Base-by-base conservation (phyloP, 2,888 invertebrate species). In the Heteromurus nitidus region DNA sequence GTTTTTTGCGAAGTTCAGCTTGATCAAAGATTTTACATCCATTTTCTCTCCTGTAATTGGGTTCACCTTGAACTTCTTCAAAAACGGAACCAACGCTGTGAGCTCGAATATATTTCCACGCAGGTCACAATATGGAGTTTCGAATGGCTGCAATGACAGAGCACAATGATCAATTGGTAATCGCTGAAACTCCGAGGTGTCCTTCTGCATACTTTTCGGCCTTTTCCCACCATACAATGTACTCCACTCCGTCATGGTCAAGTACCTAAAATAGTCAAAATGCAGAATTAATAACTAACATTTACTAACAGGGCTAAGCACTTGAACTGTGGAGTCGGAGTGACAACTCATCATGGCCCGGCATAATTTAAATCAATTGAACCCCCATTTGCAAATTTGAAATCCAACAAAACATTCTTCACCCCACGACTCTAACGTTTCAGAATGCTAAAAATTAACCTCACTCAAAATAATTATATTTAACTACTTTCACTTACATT, bases 61-160 rank as follows among this genome's bases (percentile, higher is more conserved):
- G 90, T 98, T 98, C 1, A 95, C 91, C 89, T 97, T 98, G 89
- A 93, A 97, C 88, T 95, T 95, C 88, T 96, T 96, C 0, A 97
- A 88, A 88, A 96, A 99, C 28, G 94, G 94, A 13, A 96, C 89
- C 76, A 99, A 92, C 9, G 95, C 93, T 90, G 95, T 93, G 30
- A 98, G 90, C 89, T 99, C 99, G 89, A 96, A 99, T 50, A 99
- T 92, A 89, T 97, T 95, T 11, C 99, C 99, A 85, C 96, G 93
- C 16, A 90, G 89, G 88, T 98, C 97, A 88, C 96, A 95, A 87
- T 96, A 96, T 0, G 99, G 98, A 88, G 95, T 93, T 84, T 96
- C 94, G 89, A 96, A 98, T 0, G 97, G 98, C 88, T 95, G 94
- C 85, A 99, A 91, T 20, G 96, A 96, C 31, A 99, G 90, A 87